phyloP scores from a whole-genome alignment of 2,888 invertebrate species.

The Lottia gigantea region DNA sequence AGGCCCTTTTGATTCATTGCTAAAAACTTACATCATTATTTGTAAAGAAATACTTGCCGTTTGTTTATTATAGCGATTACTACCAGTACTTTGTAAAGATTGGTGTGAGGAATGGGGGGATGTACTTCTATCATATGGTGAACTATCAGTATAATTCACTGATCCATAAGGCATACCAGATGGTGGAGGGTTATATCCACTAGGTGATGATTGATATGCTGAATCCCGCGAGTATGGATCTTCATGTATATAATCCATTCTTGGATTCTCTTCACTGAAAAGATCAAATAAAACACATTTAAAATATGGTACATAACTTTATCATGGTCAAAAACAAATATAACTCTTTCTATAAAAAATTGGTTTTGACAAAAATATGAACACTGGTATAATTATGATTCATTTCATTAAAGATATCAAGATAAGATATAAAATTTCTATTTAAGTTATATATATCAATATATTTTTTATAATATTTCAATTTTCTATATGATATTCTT shows the following conservation, averaged over 20 bases:
- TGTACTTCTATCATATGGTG: conserved; percentile 33
- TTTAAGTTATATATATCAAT: too few species aligned
- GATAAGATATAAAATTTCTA: too few species aligned
- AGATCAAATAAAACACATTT: conserved; percentile 10
- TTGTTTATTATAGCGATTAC: conserved; percentile 34
- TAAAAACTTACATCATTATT: too few species aligned
- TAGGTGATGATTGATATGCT: conserved; percentile 19
- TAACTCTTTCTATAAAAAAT: too few species aligned
- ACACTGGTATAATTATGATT: too few species aligned
- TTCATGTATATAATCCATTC: conserved; percentile 56
- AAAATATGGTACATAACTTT: background rate
- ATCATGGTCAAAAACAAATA: too few species aligned
- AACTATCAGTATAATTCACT: conserved; percentile 23
- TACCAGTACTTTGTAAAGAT: conserved; percentile 50
- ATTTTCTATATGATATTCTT: too few species aligned
- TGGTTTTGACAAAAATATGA: too few species aligned
- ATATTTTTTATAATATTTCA: too few species aligned
- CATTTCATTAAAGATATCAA: too few species aligned
- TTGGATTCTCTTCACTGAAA: conserved; percentile 39
- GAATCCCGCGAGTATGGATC: conserved; percentile 39
- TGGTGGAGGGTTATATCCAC: conserved; percentile 15
- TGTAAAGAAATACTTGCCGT: too few species aligned
- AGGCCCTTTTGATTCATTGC: too few species aligned
- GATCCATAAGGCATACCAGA: conserved; percentile 24
- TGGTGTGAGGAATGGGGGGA: conserved; percentile 51